phyloP scores from a whole-genome alignment of 2,797 vertebrate species.

The Brachymystax lenok region DNA sequence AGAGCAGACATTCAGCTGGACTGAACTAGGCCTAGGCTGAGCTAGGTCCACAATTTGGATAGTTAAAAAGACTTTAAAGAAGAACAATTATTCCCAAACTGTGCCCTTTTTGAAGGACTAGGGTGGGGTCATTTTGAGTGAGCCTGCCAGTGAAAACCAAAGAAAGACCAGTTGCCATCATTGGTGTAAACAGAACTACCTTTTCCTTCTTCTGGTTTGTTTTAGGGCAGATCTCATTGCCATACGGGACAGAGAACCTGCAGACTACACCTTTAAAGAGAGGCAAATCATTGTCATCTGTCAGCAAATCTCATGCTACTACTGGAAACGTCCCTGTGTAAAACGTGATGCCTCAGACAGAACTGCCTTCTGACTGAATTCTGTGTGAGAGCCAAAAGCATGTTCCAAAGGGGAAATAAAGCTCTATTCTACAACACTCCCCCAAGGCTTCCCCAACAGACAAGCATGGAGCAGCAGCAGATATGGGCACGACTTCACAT shows the following conservation, averaged over 20 bases:
- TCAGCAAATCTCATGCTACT: neutral
- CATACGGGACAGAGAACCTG: neutral
- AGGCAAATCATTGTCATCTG: neutral
- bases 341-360: neutral
- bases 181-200: neutral
- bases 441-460: constrained; percentile 13
- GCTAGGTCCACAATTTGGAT: neutral
- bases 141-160: neutral
- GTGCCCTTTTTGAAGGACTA: neutral
- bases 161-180: neutral
- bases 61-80: neutral
- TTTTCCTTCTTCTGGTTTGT: neutral
- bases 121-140: neutral
- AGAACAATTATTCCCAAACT: neutral
- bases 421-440: neutral
- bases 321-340: neutral
- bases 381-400: constrained; percentile 11
- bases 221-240: neutral
- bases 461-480: constrained; percentile 51
- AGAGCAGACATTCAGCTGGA: constrained; percentile 37
- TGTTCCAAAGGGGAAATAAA: neutral
- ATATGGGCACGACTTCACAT: constrained; percentile 29
- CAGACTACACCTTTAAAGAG: neutral
- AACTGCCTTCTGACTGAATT: neutral
- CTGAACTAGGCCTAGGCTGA: neutral